Evolutionary conservation across 1,140 invertebrate genomes (phyloP).

Genomic region (Magallana gigas): DNA sequence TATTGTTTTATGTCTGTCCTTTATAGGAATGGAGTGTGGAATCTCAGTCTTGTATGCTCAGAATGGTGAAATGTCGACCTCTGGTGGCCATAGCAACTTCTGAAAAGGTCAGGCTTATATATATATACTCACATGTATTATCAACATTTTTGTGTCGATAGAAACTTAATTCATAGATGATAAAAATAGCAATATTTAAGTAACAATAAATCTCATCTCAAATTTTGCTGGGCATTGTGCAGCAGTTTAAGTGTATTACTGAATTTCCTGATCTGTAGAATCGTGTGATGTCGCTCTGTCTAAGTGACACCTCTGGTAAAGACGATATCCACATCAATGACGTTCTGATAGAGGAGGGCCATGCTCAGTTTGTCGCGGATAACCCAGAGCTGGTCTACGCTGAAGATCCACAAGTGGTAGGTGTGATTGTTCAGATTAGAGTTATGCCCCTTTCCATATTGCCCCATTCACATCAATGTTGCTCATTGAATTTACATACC

Average conservation of each 20-base stretch:
- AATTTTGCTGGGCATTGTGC: too few relatives aligned
- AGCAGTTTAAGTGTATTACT: too few relatives aligned
- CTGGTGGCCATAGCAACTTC: conserved; percentile 60
- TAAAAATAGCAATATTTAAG: too few relatives aligned
- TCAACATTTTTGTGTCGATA: background rate
- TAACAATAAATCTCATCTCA: too few relatives aligned
- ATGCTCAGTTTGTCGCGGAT: conserved; percentile 66
- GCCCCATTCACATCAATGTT: background rate
- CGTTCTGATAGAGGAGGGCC: conserved; percentile 65
- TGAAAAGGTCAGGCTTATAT: conserved; percentile 55
- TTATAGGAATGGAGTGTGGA: conserved; percentile 60
- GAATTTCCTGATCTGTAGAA: conserved; percentile 55
- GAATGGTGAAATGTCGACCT: conserved; percentile 54
- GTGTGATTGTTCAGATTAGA: background rate
- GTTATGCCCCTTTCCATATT: background rate
- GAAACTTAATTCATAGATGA: background rate
- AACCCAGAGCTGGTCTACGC: conserved; percentile 36
- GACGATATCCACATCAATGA: conserved; percentile 74
- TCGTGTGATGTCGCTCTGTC: conserved; percentile 69
- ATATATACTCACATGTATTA: background rate
- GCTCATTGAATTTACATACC: too few relatives aligned
- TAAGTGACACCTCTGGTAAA: conserved; percentile 68
- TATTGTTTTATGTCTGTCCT: background rate
- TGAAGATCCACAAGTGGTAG: conserved; percentile 21
- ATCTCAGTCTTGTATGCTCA: conserved; percentile 57